Conservation (phyloP, 92 coral and sea anemone species). For the Siderastrea siderea region DNA sequence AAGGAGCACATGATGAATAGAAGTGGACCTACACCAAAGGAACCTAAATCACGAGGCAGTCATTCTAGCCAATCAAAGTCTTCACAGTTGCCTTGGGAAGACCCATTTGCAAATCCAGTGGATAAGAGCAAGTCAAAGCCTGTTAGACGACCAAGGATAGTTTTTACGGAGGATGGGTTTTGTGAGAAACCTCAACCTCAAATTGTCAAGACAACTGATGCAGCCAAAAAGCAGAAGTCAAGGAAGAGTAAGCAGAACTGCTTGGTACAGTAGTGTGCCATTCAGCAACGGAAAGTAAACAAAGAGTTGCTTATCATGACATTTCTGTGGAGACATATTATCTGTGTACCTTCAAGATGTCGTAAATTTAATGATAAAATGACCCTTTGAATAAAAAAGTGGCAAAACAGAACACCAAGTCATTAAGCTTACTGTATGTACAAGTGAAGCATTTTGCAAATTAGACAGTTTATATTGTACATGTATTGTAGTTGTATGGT, state of each 20-base stretch:
- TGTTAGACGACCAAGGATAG: slow-evolving; percentile 79
- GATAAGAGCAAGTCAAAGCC: slow-evolving; percentile 80
- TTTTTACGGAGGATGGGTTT: slow-evolving; percentile 59
- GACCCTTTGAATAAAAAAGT: not conserved
- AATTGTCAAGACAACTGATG: slow-evolving; percentile 46
- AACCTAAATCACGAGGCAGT: slow-evolving; percentile 51
- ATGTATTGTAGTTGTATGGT: not conserved
- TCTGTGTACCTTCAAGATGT: not conserved
- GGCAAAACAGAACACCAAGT: not conserved
- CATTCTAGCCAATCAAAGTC: slow-evolving; percentile 66
- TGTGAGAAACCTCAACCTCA: slow-evolving; percentile 21
- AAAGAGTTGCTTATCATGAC: not conserved
- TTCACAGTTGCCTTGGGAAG: slow-evolving; percentile 95
- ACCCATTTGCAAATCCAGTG: slow-evolving; percentile 98
- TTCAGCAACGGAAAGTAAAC: not conserved
- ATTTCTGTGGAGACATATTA: not conserved
- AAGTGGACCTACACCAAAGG: slow-evolving; percentile 56
- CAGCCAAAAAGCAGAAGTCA: slow-evolving; percentile 68
- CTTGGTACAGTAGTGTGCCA: slow-evolving; percentile 75
- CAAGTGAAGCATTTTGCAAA: not conserved
- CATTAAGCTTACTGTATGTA: not conserved
- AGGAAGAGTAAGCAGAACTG: slow-evolving; percentile 79
- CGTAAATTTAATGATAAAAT: not conserved
- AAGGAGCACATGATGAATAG: slow-evolving; percentile 43
- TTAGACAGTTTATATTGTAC: not conserved